Conservation (phyloP, 2,888 invertebrate genomes). For the Chydorus sphaericus region DNA sequence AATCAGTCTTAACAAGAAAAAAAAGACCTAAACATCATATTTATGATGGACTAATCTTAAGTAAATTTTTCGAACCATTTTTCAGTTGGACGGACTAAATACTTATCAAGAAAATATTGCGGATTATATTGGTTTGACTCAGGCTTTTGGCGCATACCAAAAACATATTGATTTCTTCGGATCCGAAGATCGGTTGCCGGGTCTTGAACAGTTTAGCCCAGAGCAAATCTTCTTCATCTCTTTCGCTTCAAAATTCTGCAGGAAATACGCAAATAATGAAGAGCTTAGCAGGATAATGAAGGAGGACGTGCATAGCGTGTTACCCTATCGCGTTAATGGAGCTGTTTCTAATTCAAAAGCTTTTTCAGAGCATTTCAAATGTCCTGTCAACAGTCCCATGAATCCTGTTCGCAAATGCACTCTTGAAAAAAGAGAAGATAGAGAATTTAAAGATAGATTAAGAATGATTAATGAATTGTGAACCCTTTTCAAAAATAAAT, state of each 20-base stretch:
- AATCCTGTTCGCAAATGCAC: no score
- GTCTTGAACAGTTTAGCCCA: slow-evolving; percentile 31
- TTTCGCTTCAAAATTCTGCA: slow-evolving; percentile 77
- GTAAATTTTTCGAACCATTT: no score
- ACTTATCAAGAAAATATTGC: slow-evolving; percentile 92
- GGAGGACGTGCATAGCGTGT: slow-evolving; percentile 46
- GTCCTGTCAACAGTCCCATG: slow-evolving; percentile 40
- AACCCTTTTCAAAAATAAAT: no score
- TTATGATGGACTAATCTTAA: no score
- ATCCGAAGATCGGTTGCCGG: no score
- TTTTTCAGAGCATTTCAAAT: slow-evolving; percentile 45
- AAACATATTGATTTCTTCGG: slow-evolving; percentile 43
- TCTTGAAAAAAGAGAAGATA: no score
- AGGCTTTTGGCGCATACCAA: slow-evolving; percentile 70
- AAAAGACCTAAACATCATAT: no score
- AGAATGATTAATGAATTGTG: no score
- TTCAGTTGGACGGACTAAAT: slow-evolving; percentile 75
- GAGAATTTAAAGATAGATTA: no score
- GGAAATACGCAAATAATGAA: slow-evolving; percentile 51
- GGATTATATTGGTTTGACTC: slow-evolving; percentile 84
- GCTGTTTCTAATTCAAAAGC: slow-evolving; percentile 44
- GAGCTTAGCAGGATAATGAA: slow-evolving; percentile 62
- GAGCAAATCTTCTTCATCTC: slow-evolving; percentile 64
- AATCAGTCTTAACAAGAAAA: no score
- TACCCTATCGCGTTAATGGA: slow-evolving; percentile 42